These are phyloP conservation scores for Hirtodrosophila cameraria DNA, from an alignment of 2,888 invertebrate species.

Conservation along the genomic window DNA sequence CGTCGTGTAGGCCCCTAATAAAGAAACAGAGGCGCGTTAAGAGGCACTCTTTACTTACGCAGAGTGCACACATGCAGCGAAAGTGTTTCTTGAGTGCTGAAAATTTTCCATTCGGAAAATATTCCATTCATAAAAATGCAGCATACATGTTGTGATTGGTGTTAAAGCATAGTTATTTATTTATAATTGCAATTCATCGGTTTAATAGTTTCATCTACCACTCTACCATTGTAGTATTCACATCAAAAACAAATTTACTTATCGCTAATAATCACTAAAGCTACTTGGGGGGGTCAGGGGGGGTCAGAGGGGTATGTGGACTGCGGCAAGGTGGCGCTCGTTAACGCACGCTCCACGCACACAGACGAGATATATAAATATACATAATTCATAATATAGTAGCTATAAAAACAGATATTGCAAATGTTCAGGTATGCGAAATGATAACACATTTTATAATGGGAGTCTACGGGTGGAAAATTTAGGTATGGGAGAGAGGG, in stretches of 20 bases:
- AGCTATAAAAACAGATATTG: constrained; percentile 62
- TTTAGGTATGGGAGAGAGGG: constrained; percentile 10
- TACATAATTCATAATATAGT: constrained; percentile 42
- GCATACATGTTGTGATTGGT: constrained; percentile 34
- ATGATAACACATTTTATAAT: constrained; percentile 52
- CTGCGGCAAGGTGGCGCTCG: constrained; percentile 1
- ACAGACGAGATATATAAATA: constrained; percentile 43
- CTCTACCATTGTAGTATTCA: constrained; percentile 46
- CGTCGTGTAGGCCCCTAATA: constrained; percentile 17
- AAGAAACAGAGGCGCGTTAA: constrained; percentile 11
- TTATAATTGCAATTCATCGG: constrained; percentile 60
- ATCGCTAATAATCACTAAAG: constrained; percentile 54
- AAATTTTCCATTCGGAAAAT: constrained; percentile 52
- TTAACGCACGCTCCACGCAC: constrained; percentile 4
- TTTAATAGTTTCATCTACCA: constrained; percentile 49
- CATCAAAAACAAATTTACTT: constrained; percentile 63
- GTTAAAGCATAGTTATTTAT: constrained; percentile 65
- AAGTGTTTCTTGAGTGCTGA: constrained; percentile 27
- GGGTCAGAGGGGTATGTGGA: constrained; percentile 10
- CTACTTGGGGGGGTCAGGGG: constrained; percentile 30
- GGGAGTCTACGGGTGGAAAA: constrained; percentile 12
- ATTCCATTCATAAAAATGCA: constrained; percentile 25
- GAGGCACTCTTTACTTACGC: constrained; percentile 11
- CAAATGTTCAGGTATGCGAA: constrained; percentile 54
- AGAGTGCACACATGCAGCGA: constrained; percentile 15